Conservation (phyloP, 2,113 vertebrate species). For the Stictonetta naevosa region DNA sequence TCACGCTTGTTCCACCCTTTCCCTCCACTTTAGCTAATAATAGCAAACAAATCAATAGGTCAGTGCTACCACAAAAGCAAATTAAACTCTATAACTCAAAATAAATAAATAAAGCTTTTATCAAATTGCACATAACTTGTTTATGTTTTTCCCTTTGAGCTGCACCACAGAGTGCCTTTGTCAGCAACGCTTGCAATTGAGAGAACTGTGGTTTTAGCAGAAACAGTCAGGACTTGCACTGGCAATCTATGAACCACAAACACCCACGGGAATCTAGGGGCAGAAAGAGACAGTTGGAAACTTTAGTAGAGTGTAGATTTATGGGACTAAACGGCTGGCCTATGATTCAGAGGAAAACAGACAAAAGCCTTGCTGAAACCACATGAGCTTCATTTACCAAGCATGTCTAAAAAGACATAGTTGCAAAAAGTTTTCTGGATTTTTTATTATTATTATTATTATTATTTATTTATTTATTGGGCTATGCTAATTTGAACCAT, state of each 20-base stretch:
- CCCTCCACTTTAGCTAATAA: neutral
- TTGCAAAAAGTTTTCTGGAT: neutral
- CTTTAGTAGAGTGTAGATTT: neutral
- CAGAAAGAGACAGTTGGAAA: neutral
- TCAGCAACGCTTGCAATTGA: neutral
- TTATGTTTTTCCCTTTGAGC: neutral
- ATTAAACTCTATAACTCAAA: neutral
- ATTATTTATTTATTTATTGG: neutral
- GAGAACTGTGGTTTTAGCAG: neutral
- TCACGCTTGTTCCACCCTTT: neutral
- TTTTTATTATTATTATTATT: too few relatives aligned
- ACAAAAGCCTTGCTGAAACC: neutral
- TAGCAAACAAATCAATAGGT: neutral
- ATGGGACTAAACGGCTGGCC: neutral
- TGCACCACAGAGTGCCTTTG: neutral
- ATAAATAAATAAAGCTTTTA: neutral
- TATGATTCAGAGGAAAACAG: neutral
- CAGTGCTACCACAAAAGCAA: neutral
- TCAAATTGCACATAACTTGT: neutral
- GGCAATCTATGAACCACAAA: neutral
- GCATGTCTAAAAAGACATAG: neutral
- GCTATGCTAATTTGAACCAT: neutral
- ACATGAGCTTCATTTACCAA: neutral
- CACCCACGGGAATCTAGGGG: neutral
- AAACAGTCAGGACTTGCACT: neutral